Evolutionary conservation across 1,140 invertebrate genomes (phyloP), one percentile per base, ranked within the genome.

Genomic region (Pseudomyrmex flavicornis): DNA sequence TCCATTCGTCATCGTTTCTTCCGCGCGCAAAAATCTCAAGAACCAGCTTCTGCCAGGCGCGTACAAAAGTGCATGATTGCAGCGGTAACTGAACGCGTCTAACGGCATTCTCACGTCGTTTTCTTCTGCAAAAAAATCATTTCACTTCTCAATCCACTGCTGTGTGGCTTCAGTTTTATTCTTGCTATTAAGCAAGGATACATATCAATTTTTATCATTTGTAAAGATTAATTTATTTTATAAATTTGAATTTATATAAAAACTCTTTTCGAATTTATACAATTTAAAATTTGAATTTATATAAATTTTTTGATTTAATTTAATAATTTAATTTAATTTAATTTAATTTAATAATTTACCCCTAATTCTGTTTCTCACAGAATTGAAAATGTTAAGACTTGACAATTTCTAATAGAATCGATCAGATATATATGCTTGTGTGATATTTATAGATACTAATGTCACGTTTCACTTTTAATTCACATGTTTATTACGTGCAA

Each of bases 1-100:
- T 54, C 58, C 85, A 66, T 75, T 86, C 69, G 72, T 83, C 85
- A 56, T 48, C 72, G 20, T 61, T 62, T 52, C 63, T 61, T 72
- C 54, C 44, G 48, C 52, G 15, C 75, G 52, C 65, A 58, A 69
- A 79, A 69, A 69, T 79, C 52, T 15, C 17, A 44, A 69, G 50
- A 69, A 69, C 63, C 75, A 79, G 75, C 75, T 79, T 79, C 75
- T 58, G 26, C 75, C 52, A 56, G 5, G 35, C 66, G 20, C 54
- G 44, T 20, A 72, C 54, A 80, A 80, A 80, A 80, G 44, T 72
- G 54, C 26, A 70, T 70, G 52, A 70, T 79, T 70, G 76, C 76
- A 59, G 35, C 52, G 65, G 54, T 58, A 79, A 61, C 52, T 44
- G 76, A 17, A 54, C 76, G 54, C 44, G 22, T 80, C 76, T 80